These are phyloP conservation scores for Vespertilio murinus DNA, from an alignment of 2,797 vertebrate species.

Conservation along the genomic window DNA sequence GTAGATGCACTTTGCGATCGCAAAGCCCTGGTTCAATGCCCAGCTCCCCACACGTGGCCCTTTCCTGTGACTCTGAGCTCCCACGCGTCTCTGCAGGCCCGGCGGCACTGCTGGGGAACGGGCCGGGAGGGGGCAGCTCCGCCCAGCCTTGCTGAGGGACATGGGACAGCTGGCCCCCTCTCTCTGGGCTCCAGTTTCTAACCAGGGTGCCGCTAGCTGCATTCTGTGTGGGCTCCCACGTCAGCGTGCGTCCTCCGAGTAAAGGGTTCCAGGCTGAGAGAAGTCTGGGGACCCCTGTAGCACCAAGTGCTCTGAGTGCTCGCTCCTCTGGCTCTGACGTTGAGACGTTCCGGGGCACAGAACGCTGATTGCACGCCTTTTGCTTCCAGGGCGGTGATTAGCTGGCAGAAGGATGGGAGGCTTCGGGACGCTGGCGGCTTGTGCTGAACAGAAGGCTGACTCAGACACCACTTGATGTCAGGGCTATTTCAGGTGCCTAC, in stretches of 20 bases:
- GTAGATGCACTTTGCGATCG: neutral
- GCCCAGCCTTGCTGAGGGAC: neutral
- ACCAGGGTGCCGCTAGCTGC: neutral
- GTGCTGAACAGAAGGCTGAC: neutral
- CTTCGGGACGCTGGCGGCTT: neutral
- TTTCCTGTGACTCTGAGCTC: neutral
- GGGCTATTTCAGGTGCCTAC: neutral
- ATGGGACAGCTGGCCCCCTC: neutral
- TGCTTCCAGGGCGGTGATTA: neutral
- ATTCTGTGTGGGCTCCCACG: neutral
- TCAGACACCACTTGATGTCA: neutral
- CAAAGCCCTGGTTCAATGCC: neutral
- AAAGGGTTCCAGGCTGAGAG: neutral
- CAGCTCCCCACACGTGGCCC: neutral
- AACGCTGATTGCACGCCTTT: neutral
- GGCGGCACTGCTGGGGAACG: neutral
- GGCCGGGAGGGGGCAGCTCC: too few relatives aligned
- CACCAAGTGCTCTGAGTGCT: neutral
- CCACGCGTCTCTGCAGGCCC: fast-evolving
- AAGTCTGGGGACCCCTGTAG: neutral
- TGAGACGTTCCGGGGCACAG: neutral
- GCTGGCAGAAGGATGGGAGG: neutral
- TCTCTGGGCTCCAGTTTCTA: neutral
- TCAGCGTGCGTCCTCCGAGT: neutral
- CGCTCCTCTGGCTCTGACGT: neutral